phyloP scores from a whole-genome alignment of 92 coral and sea anemone genomes.

The Palythoa caribaeorum region DNA sequence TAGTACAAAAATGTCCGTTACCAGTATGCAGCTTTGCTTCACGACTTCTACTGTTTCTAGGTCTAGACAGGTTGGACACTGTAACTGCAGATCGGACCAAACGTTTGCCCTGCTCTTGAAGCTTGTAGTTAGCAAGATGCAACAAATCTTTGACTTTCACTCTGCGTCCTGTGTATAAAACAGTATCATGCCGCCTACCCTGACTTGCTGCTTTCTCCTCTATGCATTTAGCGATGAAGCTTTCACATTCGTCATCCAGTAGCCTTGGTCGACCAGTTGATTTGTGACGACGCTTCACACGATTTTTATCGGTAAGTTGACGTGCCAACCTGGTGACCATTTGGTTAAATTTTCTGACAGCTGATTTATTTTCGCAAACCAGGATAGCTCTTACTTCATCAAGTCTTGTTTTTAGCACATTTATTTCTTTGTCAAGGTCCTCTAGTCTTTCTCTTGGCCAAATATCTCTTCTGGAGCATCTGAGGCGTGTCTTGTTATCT shows the following conservation, averaged over 20 bases:
- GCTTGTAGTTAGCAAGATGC: constrained; percentile 44
- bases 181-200: constrained; percentile 36
- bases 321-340: neutral
- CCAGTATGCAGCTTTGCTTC: constrained; percentile 61
- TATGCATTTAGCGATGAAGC: neutral
- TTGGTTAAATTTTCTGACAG: neutral
- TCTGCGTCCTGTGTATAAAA: constrained; percentile 49
- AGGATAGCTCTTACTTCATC: neutral
- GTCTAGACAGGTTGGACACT: constrained; percentile 57
- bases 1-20: constrained; percentile 63
- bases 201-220: neutral
- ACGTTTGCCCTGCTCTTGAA: constrained; percentile 58
- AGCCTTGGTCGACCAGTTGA: neutral
- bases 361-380: neutral
- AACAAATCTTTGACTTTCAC: constrained; percentile 48
- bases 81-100: constrained; percentile 62
- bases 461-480: neutral
- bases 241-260: neutral
- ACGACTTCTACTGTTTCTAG: constrained; percentile 53
- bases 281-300: neutral
- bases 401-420: neutral
- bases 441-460: neutral
- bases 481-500: neutral
- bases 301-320: neutral
- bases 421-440: neutral